Base-by-base conservation (phyloP, 1,140 invertebrate species). In the Dermatophagoides farinae region DNA sequence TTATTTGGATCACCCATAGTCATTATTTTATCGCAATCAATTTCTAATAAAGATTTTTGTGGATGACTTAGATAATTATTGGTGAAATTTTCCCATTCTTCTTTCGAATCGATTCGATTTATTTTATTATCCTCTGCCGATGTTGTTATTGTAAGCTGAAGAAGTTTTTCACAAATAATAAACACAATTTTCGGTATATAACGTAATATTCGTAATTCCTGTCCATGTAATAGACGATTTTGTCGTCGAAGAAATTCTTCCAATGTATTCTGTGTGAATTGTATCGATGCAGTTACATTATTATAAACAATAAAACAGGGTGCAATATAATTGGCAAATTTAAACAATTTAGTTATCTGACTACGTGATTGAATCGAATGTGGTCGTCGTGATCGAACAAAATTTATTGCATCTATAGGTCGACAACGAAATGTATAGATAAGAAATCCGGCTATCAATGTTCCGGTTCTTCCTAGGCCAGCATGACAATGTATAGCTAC, bases 401-500 rank as follows among this genome's bases (percentile, higher is more conserved):
- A 40, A 6, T 25, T 50, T 53, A 44, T 61, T 12, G 44, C 22
- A 43, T 14, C 62, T 23, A 23, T 18, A 11, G 14, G n/a, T 8
- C 22, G 22, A 61, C 37, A 55, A 23, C 38, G 18, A 64, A 85
- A 76, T 37, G 79, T 80, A 71, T 84, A 88, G 14, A 90, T 80
- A 12, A 91, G 75, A 72, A 86, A 89, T 71, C 84, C 87, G 0
- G 85, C 83, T 64, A 90, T 87, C 16, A 90, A 72, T 6, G 90
- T 83, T 1, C 87, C 87, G 6, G 86, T 90, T 66, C 87, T 75
- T 1, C 86, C 87, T 50, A 86, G 71, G 68, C 86, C 86, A 67
- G 88, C 87, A 74, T 91, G 87, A 72, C 88, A 91, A 68, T 91
- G 88, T 62, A 91, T 79, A 6, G 86, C 86, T 22, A 87, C 82